phyloP scores from a whole-genome alignment of 2,888 invertebrate species.

The Spodoptera picta region DNA sequence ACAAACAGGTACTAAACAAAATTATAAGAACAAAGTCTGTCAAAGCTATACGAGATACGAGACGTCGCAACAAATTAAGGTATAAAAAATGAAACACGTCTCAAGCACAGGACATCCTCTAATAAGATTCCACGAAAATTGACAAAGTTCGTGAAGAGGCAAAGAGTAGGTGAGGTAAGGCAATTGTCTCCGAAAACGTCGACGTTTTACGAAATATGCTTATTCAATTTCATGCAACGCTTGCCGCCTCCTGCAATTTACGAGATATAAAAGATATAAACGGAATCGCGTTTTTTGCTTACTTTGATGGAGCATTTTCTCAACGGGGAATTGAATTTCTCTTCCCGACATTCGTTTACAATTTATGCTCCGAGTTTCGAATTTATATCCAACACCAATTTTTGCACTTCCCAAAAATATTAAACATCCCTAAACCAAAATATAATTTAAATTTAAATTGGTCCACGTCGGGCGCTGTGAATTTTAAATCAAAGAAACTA shows the following conservation, averaged over 20 bases:
- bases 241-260: slow-evolving; percentile 89
- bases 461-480: slow-evolving; percentile 18
- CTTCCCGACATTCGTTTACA: slow-evolving; percentile 81
- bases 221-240: slow-evolving; percentile 89
- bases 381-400: slow-evolving; percentile 70
- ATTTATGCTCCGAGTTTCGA: slow-evolving; percentile 76
- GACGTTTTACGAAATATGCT: slow-evolving; percentile 89
- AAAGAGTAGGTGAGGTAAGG: slow-evolving; percentile 88
- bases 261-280: slow-evolving; percentile 89
- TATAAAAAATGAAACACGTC: slow-evolving; percentile 72
- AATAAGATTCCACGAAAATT: slow-evolving; percentile 87
- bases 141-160: slow-evolving; percentile 88
- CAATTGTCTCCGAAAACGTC: slow-evolving; percentile 89
- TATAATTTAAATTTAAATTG: slow-evolving; percentile 51
- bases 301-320: slow-evolving; percentile 88
- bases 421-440: slow-evolving; percentile 31
- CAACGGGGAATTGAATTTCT: slow-evolving; percentile 87
- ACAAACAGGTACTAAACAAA: slow-evolving; percentile 6
- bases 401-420: slow-evolving; percentile 44
- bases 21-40: slow-evolving; percentile 14
- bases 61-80: slow-evolving; percentile 61
- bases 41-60: slow-evolving; percentile 18
- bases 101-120: slow-evolving; percentile 79
- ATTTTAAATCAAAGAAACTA: slow-evolving; percentile 53
- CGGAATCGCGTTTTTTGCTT: slow-evolving; percentile 89